Conservation (phyloP, 2,888 invertebrate genomes). For the Rhopalosiphum nymphaeae region DNA sequence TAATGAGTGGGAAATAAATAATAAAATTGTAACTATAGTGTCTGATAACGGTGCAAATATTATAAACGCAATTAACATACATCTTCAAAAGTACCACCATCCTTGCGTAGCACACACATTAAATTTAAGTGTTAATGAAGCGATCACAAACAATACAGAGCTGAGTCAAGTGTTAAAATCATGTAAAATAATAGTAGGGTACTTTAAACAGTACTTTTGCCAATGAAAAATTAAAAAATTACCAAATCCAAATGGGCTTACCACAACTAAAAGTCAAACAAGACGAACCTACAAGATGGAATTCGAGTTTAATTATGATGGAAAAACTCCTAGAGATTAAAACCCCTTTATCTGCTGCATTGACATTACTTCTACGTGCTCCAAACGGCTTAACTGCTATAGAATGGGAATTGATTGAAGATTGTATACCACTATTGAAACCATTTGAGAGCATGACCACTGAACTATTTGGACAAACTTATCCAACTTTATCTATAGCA, state of each 20-base stretch:
- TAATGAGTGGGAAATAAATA: too few relatives aligned
- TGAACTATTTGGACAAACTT: constrained; percentile 30
- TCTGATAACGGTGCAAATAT: too few relatives aligned
- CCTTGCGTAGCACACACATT: constrained; percentile 36
- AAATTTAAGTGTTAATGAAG: constrained; percentile 39
- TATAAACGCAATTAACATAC: too few relatives aligned
- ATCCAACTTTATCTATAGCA: not conserved
- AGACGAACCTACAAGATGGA: not conserved
- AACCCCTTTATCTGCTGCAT: constrained; percentile 3
- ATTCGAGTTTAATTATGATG: too few relatives aligned
- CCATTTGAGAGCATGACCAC: constrained; percentile 25
- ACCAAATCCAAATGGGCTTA: too few relatives aligned
- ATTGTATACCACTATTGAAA: constrained; percentile 20
- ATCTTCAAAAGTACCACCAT: not conserved
- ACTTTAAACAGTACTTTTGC: too few relatives aligned
- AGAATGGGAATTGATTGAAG: not conserved
- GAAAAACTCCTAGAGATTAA: too few relatives aligned
- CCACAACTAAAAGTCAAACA: too few relatives aligned
- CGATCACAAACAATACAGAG: not conserved
- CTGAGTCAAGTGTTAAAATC: not conserved
- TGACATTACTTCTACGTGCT: not conserved
- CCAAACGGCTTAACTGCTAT: not conserved
- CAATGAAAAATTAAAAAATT: too few relatives aligned
- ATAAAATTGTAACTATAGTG: too few relatives aligned
- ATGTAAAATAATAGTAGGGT: too few relatives aligned